A percentile compares a stretch with the other conserved stretches of the same genome.
Conservation (phyloP, 2,797 vertebrate species). For the Rhyacichthys aspro region DNA sequence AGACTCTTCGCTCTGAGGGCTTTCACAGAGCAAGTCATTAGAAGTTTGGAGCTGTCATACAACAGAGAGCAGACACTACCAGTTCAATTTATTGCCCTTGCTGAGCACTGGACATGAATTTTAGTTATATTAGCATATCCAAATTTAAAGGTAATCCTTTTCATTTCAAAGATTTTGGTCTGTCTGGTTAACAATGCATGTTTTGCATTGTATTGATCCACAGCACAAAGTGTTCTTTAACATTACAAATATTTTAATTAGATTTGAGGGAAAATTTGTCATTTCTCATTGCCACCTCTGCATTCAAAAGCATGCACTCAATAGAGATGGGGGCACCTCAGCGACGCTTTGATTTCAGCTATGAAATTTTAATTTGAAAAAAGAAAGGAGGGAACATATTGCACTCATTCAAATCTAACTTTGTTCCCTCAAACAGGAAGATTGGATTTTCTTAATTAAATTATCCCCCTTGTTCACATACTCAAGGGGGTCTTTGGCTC, state of each 20-base stretch:
- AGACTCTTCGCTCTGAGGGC: slow-evolving; percentile 68
- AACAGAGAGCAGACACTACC: slow-evolving; percentile 50
- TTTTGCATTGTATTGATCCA: slow-evolving; percentile 38
- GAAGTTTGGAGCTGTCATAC: slow-evolving; percentile 68
- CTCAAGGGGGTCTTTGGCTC: slow-evolving; percentile 89
- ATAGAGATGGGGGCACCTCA: slow-evolving; percentile 67
- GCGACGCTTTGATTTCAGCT: slow-evolving; percentile 79
- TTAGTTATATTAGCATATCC: slow-evolving; percentile 31
- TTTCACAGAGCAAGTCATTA: slow-evolving; percentile 76
- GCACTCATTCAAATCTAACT: slow-evolving; percentile 84
- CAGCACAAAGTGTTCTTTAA: slow-evolving; percentile 41
- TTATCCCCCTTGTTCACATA: slow-evolving; percentile 96
- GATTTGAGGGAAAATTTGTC: slow-evolving; percentile 52
- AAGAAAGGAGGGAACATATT: slow-evolving; percentile 78
- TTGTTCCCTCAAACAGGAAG: slow-evolving; percentile 86
- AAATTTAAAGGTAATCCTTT: slow-evolving; percentile 6
- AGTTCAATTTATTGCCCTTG: slow-evolving; percentile 35
- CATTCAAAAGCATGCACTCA: slow-evolving; percentile 59
- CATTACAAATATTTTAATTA: slow-evolving; percentile 62
- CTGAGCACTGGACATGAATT: slow-evolving; percentile 4
- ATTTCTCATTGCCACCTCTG: slow-evolving; percentile 52
- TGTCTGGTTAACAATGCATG: not conserved
- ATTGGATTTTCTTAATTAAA: slow-evolving; percentile 90
- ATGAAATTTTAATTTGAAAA: slow-evolving; percentile 82
- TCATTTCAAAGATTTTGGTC: slow-evolving; percentile 15